A percentile compares a stretch with the other conserved stretches of the same genome.
Conservation (phyloP, 2,888 invertebrate species). For the Electrophaes corylata region DNA sequence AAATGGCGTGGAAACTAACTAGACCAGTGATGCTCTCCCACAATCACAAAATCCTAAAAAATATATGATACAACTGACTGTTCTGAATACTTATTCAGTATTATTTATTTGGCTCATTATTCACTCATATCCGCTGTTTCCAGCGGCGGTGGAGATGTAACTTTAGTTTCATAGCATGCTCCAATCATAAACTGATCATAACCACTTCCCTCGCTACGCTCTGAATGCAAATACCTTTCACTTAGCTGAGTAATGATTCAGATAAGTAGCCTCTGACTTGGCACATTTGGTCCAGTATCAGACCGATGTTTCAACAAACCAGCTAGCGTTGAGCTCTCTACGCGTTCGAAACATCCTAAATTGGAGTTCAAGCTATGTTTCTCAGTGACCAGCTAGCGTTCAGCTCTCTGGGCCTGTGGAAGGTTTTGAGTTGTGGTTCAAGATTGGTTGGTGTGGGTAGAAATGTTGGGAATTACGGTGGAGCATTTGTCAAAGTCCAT, state of each 20-base stretch:
- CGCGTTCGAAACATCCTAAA: not conserved
- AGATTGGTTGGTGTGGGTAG: slow-evolving; percentile 41
- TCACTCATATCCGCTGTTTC: not conserved
- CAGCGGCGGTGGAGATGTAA: not conserved
- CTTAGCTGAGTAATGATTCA: slow-evolving; percentile 69
- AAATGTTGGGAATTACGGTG: slow-evolving; percentile 66
- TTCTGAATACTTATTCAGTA: too few species aligned
- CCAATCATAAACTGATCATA: slow-evolving; percentile 28
- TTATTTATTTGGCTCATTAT: not conserved
- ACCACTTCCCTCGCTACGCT: slow-evolving; percentile 9
- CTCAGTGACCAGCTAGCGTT: slow-evolving; percentile 26
- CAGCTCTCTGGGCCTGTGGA: not conserved
- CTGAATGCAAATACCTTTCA: slow-evolving; percentile 64
- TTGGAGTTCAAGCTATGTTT: slow-evolving; percentile 57
- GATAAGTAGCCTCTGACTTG: slow-evolving; percentile 74
- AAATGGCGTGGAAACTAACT: too few species aligned
- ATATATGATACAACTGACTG: too few species aligned
- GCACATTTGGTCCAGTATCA: slow-evolving; percentile 70
- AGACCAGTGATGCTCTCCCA: too few species aligned
- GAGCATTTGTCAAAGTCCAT: slow-evolving; percentile 74
- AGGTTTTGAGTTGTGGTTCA: slow-evolving; percentile 41
- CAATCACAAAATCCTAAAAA: too few species aligned
- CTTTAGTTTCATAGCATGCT: slow-evolving; percentile 12
- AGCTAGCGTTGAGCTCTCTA: slow-evolving; percentile 1
- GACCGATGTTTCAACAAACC: slow-evolving; percentile 57